A percentile compares a stretch with the other conserved stretches of the same genome.
Evolutionary conservation across 2,888 invertebrate genomes (phyloP).

Genomic region (Cheilosia impressa): DNA sequence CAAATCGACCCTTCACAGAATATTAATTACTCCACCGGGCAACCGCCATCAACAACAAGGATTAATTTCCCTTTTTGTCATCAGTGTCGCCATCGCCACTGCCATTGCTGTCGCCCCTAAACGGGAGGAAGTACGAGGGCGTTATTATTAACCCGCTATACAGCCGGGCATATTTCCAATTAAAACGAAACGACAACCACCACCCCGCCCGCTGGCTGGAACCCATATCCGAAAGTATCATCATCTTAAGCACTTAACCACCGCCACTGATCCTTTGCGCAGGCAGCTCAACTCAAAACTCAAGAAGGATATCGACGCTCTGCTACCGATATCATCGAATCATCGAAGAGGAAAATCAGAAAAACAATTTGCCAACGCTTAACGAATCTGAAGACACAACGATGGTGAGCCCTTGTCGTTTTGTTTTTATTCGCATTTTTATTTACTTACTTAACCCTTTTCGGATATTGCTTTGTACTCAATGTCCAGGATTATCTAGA

Average conservation of each 20-base stretch:
- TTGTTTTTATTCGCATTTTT: conserved; percentile 44
- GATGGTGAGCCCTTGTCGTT: conserved; percentile 32
- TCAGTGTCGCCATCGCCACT: conserved; percentile 26
- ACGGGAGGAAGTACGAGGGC: conserved; percentile 32
- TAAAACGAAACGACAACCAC: conserved; percentile 56
- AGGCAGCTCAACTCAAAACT: conserved; percentile 30
- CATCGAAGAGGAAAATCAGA: conserved; percentile 73
- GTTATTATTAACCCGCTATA: conserved; percentile 63
- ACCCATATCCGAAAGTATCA: conserved; percentile 12
- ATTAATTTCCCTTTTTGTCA: conserved; percentile 72
- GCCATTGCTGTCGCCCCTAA: conserved; percentile 16
- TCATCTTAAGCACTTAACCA: conserved; percentile 62
- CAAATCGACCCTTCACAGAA: conserved; percentile 75
- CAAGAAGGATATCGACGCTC: conserved; percentile 60
- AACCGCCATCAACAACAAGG: conserved; percentile 71
- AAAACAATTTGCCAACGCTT: conserved; percentile 73
- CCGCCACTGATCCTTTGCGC: conserved; percentile 28
- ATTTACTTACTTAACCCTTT: conserved; percentile 71
- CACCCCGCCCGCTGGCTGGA: not conserved
- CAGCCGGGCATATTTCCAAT: conserved; percentile 72
- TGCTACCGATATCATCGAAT: conserved; percentile 59
- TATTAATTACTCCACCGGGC: conserved; percentile 71
- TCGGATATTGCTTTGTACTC: conserved; percentile 72
- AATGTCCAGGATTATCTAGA: conserved; percentile 58
- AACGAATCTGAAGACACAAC: conserved; percentile 56